phyloP scores from a whole-genome alignment of 2,113 vertebrate genomes.

The Nesospiza acunhae region DNA sequence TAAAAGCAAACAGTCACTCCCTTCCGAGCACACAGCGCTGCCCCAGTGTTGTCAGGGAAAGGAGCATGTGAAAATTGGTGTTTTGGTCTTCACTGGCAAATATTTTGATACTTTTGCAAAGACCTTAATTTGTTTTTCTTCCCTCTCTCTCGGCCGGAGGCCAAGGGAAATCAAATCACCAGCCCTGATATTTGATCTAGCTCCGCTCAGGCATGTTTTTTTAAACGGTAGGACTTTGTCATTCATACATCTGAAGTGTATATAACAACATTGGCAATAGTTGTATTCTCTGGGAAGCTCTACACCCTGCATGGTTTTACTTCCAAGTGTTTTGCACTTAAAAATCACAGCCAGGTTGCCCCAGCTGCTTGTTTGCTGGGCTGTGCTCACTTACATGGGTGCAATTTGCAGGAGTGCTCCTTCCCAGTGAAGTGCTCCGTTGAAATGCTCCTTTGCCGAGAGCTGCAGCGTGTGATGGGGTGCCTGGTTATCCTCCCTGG shows the following conservation, averaged over 20 bases:
- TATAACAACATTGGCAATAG: not conserved
- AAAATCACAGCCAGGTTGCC: slow-evolving; percentile 17
- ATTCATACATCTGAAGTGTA: not conserved
- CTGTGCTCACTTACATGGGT: not conserved
- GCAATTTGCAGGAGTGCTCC: not conserved
- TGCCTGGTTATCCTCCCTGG: not conserved
- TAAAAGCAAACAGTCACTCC: not conserved
- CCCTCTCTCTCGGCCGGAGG: not conserved
- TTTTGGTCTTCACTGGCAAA: slow-evolving; percentile 1
- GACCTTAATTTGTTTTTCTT: slow-evolving; percentile 52
- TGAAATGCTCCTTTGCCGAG: not conserved
- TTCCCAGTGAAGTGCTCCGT: not conserved
- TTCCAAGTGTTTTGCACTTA: not conserved
- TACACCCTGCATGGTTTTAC: not conserved
- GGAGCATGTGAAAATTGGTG: slow-evolving; percentile 1
- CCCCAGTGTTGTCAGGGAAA: not conserved
- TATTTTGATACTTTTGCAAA: slow-evolving; percentile 36
- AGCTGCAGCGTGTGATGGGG: not conserved
- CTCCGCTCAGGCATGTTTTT: not conserved
- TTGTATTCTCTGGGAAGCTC: not conserved
- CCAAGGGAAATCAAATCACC: slow-evolving; percentile 28
- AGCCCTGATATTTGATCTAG: slow-evolving; percentile 15
- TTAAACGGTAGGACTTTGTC: slow-evolving; percentile 2
- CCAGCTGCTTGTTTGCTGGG: slow-evolving; percentile 4
- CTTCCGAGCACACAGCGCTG: not conserved